Conservation (phyloP, 2,888 invertebrate genomes). For the Carabus problematicus region DNA sequence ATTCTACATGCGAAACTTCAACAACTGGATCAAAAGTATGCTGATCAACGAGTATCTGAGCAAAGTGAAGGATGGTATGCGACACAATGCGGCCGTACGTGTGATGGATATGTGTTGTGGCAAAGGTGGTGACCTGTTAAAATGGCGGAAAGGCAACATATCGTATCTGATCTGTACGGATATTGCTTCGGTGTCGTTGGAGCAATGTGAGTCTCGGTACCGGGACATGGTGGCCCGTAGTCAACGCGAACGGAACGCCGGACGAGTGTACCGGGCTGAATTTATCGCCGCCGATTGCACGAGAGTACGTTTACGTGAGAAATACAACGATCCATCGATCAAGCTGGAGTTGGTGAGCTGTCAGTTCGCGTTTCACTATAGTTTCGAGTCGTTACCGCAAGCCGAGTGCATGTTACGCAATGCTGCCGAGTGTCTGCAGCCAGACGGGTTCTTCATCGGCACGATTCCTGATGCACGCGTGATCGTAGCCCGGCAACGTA, state of each 20-base stretch:
- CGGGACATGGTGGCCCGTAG: constrained; percentile 66
- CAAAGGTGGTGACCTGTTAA: constrained; percentile 97
- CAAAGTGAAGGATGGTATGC: constrained; percentile 69
- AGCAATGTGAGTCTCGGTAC: constrained; percentile 88
- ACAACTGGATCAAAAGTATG: constrained; percentile 99
- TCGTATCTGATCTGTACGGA: constrained; percentile 88
- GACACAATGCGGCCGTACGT: constrained; percentile 70
- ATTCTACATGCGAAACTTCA: constrained; percentile 93
- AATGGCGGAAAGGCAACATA: constrained; percentile 88
- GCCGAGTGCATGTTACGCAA: constrained; percentile 93
- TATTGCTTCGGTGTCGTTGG: constrained; percentile 90
- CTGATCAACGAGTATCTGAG: constrained; percentile 84
- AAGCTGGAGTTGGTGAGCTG: constrained; percentile 92
- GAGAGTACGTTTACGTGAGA: constrained; percentile 78
- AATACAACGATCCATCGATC: constrained; percentile 78
- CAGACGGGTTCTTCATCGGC: constrained; percentile 95
- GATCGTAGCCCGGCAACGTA: constrained; percentile 78
- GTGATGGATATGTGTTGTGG: constrained; percentile 97
- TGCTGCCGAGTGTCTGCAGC: constrained; percentile 85
- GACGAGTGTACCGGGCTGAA: constrained; percentile 78
- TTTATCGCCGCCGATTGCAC: constrained; percentile 93
- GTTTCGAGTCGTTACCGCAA: constrained; percentile 87
- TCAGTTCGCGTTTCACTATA: constrained; percentile 98
- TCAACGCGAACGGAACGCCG: constrained; percentile 50
- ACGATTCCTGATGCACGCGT: constrained; percentile 95